These are phyloP conservation scores for Xyrauchen texanus DNA, from an alignment of 2,113 vertebrate genomes.

Conservation along the genomic window DNA sequence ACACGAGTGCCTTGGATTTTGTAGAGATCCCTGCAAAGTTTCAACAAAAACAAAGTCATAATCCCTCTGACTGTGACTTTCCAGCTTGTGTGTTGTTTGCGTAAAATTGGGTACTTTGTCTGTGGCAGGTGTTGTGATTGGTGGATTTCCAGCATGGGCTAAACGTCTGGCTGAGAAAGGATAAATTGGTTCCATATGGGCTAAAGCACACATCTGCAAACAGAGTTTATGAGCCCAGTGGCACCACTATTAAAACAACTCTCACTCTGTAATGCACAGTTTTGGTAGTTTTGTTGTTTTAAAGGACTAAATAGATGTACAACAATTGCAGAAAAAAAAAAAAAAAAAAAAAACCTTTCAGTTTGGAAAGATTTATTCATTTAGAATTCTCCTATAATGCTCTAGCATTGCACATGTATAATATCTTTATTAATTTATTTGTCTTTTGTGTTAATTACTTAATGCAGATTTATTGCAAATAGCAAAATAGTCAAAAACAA, in stretches of 20 bases:
- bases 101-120: slow-evolving; percentile 60
- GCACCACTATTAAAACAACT: slow-evolving; percentile 35
- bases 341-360: neutral
- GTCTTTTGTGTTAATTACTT: neutral
- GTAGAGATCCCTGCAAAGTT: neutral
- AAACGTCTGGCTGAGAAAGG: slow-evolving; percentile 36
- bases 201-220: slow-evolving; percentile 56
- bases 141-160: slow-evolving; percentile 25
- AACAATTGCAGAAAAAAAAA: neutral
- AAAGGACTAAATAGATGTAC: neutral
- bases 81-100: slow-evolving; percentile 70
- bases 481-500: neutral
- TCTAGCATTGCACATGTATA: too few species aligned
- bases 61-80: slow-evolving; percentile 15
- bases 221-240: slow-evolving; percentile 39
- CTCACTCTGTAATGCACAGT: slow-evolving; percentile 4
- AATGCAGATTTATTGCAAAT: neutral
- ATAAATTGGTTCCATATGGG: slow-evolving; percentile 70
- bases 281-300: slow-evolving; percentile 12
- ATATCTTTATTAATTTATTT: neutral
- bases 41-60: neutral
- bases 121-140: slow-evolving; percentile 55
- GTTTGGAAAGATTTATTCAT: neutral
- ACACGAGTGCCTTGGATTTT: neutral
- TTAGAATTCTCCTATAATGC: too few species aligned